Base-by-base conservation (phyloP, 2,797 vertebrate genomes). In the Falco peregrinus region DNA sequence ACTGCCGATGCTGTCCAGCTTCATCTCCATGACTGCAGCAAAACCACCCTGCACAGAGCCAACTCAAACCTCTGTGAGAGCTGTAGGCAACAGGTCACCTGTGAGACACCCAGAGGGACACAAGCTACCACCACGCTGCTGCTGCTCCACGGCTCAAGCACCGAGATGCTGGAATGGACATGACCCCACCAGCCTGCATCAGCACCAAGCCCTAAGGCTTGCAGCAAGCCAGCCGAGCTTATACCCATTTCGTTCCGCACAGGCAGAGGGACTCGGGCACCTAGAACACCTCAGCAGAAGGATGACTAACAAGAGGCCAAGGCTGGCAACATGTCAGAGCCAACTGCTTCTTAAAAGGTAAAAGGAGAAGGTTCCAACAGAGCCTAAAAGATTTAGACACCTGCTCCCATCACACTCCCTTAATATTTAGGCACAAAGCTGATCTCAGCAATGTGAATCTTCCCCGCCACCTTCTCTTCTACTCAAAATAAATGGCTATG, bases 141-240 rank as follows among this genome's bases (percentile, higher is more conserved):
- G 82, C 61, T 85, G 10, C 78, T 68, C 63, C 25, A 9, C 1
- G 3, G 26, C 13, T 77, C 65, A 39, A 6, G 20, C 39, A 25
- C 37, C 0, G 0, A 37, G 48, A 11, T 5, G 57, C 26, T 54
- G 68, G 37, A 56, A n/a, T 0, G 3, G 41, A 20, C 60, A 83
- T 0, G 0, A 17, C 13, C 12, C 18, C 1, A 35, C 5, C 54
- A 80, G 54, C 20, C 43, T 45, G 21, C 64, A 54, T 1, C 39
- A 80, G 64, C 41, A 63, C 17, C 48, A 43, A 70, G 29, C 48
- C 48, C 70, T 13, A 33, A 48, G 43, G 33, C 17, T 13, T 26
- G 60, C 45, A 43, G 45, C 4, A 20, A 60, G 28, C 29, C 84
- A 73, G 39, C 45, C 5, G 1, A 29, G 45, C 37, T 21, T 35